Percentiles rank a stretch among this genome's conserved stretches.
These are phyloP conservation scores for Smutsia temminckii DNA, from an alignment of 2,797 vertebrate species.

Conservation along the genomic window DNA sequence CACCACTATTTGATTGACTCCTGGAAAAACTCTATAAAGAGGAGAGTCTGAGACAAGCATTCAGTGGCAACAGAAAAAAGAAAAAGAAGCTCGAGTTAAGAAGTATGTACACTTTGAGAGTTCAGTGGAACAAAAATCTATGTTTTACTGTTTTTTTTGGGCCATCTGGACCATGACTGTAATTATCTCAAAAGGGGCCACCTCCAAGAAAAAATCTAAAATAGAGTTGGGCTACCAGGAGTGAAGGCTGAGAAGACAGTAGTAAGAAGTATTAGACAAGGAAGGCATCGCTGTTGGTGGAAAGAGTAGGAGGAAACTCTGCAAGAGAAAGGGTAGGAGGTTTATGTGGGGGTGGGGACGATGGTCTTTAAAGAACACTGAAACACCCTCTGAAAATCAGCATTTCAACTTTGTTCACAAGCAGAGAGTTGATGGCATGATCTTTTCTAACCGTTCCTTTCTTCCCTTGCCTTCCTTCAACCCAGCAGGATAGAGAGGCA, in stretches of 20 bases:
- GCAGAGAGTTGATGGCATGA: not conserved
- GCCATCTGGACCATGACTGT: not conserved
- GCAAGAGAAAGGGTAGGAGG: not conserved
- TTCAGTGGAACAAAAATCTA: not conserved
- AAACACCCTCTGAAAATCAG: not conserved
- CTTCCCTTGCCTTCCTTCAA: not conserved
- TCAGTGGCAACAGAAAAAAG: not conserved
- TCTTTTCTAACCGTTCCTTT: not conserved
- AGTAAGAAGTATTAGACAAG: not conserved
- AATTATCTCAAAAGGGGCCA: not conserved
- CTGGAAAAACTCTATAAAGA: not conserved
- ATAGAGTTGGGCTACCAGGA: not conserved
- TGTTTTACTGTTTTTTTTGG: not conserved
- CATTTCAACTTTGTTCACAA: not conserved
- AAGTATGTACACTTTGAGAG: not conserved
- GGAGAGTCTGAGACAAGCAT: not conserved
- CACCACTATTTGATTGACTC: not conserved
- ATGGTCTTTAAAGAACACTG: not conserved
- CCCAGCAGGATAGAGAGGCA: not conserved
- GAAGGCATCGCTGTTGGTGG: not conserved
- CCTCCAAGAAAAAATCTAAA: not conserved
- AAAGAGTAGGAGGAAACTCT: not conserved
- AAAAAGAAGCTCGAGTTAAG: not conserved
- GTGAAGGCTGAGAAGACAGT: not conserved
- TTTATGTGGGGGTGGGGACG: not conserved